These are phyloP conservation scores for cattle (Bos taurus) DNA, from an alignment of 2,113 vertebrate species.

Conservation along the genomic window DNA sequence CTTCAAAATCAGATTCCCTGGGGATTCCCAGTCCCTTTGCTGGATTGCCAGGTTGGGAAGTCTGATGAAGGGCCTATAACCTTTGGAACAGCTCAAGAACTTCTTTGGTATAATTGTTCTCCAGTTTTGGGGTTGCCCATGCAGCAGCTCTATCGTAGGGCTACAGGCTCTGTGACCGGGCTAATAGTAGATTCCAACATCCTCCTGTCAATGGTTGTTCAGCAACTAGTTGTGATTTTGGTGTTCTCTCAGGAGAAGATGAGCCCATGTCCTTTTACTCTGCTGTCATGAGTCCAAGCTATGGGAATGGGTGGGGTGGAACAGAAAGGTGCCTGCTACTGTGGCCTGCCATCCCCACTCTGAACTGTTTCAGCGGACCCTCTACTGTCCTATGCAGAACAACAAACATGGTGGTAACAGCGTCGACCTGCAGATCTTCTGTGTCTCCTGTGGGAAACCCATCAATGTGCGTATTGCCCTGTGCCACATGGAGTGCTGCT, in stretches of 20 bases:
- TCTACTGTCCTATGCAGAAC: conserved; percentile 73
- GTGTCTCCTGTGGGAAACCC: conserved; percentile 89
- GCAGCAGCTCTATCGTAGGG: neutral
- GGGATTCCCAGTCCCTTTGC: neutral
- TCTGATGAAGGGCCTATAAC: neutral
- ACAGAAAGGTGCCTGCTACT: neutral
- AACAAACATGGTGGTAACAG: conserved; percentile 82
- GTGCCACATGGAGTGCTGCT: conserved; percentile 89
- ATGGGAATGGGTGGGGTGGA: neutral
- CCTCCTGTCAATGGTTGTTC: neutral
- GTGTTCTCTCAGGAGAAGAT: neutral
- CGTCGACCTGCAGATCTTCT: conserved; percentile 88
- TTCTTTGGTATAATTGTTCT: neutral
- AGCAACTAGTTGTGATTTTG: neutral
- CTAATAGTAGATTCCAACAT: neutral
- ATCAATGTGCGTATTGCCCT: conserved; percentile 85
- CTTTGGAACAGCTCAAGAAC: neutral
- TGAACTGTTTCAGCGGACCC: neutral
- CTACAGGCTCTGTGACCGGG: neutral
- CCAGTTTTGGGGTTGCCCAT: neutral
- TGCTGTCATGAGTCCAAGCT: neutral
- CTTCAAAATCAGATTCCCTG: neutral
- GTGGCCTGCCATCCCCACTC: neutral
- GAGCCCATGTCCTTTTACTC: neutral
- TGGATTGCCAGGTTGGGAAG: neutral